Base-by-base conservation (phyloP, 2,113 vertebrate species). In the Danionella cerebrum region DNA sequence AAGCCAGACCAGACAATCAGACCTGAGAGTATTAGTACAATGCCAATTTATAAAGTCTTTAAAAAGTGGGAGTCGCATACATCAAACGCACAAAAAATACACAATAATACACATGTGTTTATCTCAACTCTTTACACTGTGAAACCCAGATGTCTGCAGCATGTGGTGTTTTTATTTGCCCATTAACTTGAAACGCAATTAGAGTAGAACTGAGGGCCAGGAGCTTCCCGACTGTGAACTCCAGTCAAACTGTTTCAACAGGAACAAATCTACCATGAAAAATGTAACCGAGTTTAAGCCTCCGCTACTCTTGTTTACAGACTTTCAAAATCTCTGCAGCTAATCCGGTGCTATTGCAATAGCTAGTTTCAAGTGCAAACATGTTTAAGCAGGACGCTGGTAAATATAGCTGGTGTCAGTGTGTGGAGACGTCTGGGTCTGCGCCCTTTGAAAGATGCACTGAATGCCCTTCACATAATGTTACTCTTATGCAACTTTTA, bases 101-200 rank as follows among this genome's bases (percentile, higher is more conserved):
- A 14, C 12, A 48, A 63, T 33, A 63, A n/a, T 35, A 14, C 75
- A 78, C 77, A 64, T 76, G 73, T 78, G 76, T 82, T 76, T 80
- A 78, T 73, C 72, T 70, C 72, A 71, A 75, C 75, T 84, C 80
- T 87, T 83, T 84, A 78, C 76, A 72, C 74, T 22, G 44, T 59
- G 67, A 80, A 74, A 73, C 63, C 48, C 59, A 63, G 59, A 63
- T 63, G 59, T 48, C 59, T 48, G 44, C 59, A 48, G 59, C 59
- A 63, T 48, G 59, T 48, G 59, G 59, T 22, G 18, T 29, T 82
- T 83, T 87, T 81, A 82, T 86, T 72, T 76, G 78, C 76, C 75
- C 71, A 77, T 83, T 84, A 84, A 84, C 81, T 81, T 78, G 65
- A 82, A 82, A 85, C 83, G 83, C 80, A 80, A 87, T 84, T 84